Base-by-base conservation (phyloP, 2,888 invertebrate genomes). In the Dastarcus helophoroides region DNA sequence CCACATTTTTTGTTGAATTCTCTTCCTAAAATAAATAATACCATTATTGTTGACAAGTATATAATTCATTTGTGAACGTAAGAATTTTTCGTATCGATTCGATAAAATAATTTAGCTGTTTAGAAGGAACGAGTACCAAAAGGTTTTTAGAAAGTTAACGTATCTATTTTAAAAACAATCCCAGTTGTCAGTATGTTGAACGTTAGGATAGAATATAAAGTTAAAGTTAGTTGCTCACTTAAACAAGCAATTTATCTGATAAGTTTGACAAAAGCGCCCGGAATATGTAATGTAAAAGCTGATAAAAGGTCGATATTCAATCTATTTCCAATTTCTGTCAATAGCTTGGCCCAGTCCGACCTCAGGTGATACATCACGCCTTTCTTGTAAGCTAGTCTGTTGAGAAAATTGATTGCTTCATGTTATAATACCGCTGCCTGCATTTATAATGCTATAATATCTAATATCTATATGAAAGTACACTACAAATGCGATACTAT, bases 1-100 rank as follows among this genome's bases (percentile, higher is more conserved):
- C 77, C 43, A 70, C 67, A 43, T 66, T 71, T 50, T 76, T 75
- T 38, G 73, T 73, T 17, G 79, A 79, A 56, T 78, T 76, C 53
- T 72, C 69, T 48, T 73, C 60, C 79, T 79, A 67, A 29, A 57
- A 57, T 26, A 42, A 40, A 36, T 35, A 30, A 27, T 5, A 26
- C n/a, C n/a, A n/a, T n/a, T n/a, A n/a, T n/a, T n/a, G n/a, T n/a
- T n/a, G n/a, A n/a, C n/a, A n/a, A n/a, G n/a, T n/a, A n/a, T n/a
- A n/a, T n/a, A n/a, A n/a, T n/a, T n/a, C n/a, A n/a, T n/a, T n/a
- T n/a, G n/a, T n/a, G n/a, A n/a, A n/a, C n/a, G n/a, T n/a, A n/a
- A n/a, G n/a, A n/a, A n/a, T n/a, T n/a, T n/a, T n/a, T n/a, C n/a
- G n/a, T n/a, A n/a, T n/a, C n/a, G n/a, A n/a, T n/a, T n/a, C n/a